Evolutionary conservation across 2,888 invertebrate genomes (phyloP), one percentile per base, ranked within the genome.

Genomic region (Parnassius mnemosyne): DNA sequence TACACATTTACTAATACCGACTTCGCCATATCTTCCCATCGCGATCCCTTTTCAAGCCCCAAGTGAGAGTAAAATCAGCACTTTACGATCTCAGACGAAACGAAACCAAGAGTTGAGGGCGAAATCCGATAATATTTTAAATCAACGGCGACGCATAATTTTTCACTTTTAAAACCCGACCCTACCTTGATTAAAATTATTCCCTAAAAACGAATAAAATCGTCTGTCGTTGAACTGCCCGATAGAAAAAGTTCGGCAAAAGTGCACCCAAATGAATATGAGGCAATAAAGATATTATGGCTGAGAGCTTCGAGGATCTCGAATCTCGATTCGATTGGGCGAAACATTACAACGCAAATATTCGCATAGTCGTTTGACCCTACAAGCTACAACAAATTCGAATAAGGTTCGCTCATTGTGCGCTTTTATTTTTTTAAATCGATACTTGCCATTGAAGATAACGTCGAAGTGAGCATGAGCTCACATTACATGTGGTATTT

Each of bases 401-500:
- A 70, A 69, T 66, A 69, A 69, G 65, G 68, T 66, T 68, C 67
- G 66, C 56, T 67, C 68, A 66, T 69, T 67, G 72, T 72, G 72
- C 72, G 43, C 53, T 71, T 78, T 76, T 72, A 68, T 68, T 73
- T 76, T 75, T 73, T 72, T 69, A 74, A 75, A 73, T 66, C 64
- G 65, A 66, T 65, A 67, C 74, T 74, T 74, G 71, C 66, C 60
- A 51, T 66, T 67, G 57, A 65, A 69, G 67, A 76, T 74, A 73
- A 78, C 80, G 84, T 80, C 83, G 76, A 71, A 74, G 73, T 69
- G 71, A 67, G 67, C 69, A 67, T 65, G 69, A 66, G 68, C 61
- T 66, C 75, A 70, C 83, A 84, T 86, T 80, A 81, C 75, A 75
- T 75, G 63, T 65, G 56, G 61, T 68, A 76, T 68, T 85, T 87